Evolutionary conservation across 2,888 invertebrate genomes (phyloP), one percentile per base, ranked within the genome.

Genomic region (Mythimna albipuncta): DNA sequence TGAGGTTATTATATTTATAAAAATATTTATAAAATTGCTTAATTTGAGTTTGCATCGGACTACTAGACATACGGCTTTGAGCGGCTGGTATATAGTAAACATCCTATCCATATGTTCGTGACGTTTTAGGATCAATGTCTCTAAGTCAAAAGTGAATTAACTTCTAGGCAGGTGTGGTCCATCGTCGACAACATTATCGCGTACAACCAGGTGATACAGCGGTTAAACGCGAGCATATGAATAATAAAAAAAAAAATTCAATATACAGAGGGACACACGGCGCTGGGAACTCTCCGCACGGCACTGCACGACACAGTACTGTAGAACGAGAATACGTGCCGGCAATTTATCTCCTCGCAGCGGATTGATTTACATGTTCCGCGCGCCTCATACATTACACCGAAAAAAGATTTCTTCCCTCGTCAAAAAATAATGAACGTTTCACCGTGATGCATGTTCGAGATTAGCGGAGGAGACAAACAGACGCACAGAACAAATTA

Each of bases 401-500:
- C 26, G 35, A 63, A 72, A 75, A 62, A 73, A 69, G n/a, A 77
- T 73, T 68, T 59, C 62, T n/a, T 64, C 62, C 68, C 50, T 54
- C 63, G 70, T 72, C 79, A 82, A 79, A 79, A 82, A 80, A 83
- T 79, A 76, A 85, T 75, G 79, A 75, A 72, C 59, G 75, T 73
- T 71, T 72, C 69, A 73, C 61, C 41, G 69, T 85, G 85, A 85
- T 69, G 72, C 73, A 85, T 85, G 78, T 55, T 38, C 55, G 52
- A 64, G 79, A 85, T 84, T 81, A 85, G 68, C 21, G 64, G 38
- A 63, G 75, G 77, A 84, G 85, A 84, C 77, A 72, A 80, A 85
- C 73, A 83, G 81, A 73, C 79, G 78, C 74, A 59, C 71, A 41
- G 69, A 79, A 74, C 75, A 84, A 75, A 83, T 83, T 71, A 75